A percentile compares a stretch with the other conserved stretches of the same genome.
These are phyloP conservation scores for Oeneis ivallda DNA, from an alignment of 2,888 invertebrate species.

Conservation along the genomic window DNA sequence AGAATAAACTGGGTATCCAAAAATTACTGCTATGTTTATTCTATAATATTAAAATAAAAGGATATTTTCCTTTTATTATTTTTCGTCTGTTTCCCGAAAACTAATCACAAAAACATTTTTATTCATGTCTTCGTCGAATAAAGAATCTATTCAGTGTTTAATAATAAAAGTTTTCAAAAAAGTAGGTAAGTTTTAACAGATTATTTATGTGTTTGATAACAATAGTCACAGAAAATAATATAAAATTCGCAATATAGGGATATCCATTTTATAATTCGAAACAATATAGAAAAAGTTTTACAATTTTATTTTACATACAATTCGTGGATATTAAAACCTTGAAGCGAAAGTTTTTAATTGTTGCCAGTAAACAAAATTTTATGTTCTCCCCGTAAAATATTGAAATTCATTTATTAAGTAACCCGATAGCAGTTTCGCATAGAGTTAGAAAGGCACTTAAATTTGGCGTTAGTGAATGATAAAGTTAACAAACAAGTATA, in stretches of 20 bases:
- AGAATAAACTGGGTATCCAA: not conserved
- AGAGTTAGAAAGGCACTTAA: too few species aligned
- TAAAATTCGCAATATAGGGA: not conserved
- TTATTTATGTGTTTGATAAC: not conserved
- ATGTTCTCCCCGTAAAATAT: constrained; percentile 5
- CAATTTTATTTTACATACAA: not conserved
- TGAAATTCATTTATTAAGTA: constrained; percentile 7
- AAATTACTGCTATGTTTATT: not conserved
- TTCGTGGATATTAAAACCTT: constrained; percentile 10
- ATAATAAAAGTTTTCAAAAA: too few species aligned
- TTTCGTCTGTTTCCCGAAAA: not conserved
- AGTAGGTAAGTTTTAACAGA: not conserved
- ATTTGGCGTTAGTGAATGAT: too few species aligned
- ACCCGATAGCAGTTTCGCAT: too few species aligned
- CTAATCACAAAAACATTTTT: not conserved
- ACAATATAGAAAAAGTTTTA: not conserved
- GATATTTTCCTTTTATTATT: not conserved
- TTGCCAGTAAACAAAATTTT: constrained; percentile 16
- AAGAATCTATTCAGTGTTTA: too few species aligned
- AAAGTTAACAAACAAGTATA: too few species aligned
- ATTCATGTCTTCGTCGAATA: too few species aligned
- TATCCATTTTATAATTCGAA: not conserved
- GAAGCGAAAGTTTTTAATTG: constrained; percentile 19
- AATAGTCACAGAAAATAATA: not conserved
- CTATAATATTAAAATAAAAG: not conserved